Percentiles rank a stretch among this genome's conserved stretches.
These are phyloP conservation scores for Amblyjoppa proteus DNA, from an alignment of 2,888 invertebrate species.

Conservation along the genomic window DNA sequence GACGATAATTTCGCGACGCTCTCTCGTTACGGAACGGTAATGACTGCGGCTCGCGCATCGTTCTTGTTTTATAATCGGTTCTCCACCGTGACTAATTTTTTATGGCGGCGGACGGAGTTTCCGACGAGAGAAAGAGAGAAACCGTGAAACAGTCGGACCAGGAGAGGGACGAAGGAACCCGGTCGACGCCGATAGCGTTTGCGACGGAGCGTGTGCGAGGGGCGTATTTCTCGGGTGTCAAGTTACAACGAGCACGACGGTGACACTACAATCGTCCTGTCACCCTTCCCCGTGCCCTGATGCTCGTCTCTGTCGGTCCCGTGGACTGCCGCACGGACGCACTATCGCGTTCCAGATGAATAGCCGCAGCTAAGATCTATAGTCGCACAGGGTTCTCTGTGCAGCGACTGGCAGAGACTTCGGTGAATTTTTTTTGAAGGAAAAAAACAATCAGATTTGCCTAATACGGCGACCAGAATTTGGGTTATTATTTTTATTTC, in stretches of 20 bases:
- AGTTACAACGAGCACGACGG: slow-evolving; percentile 78
- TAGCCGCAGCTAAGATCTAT: slow-evolving; percentile 2
- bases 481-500: too few relatives aligned
- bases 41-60: slow-evolving; percentile 9
- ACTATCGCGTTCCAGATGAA: not conserved
- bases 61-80: slow-evolving; percentile 75
- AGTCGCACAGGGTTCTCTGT: not conserved
- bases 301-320: slow-evolving; percentile 38
- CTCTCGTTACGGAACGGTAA: slow-evolving; percentile 45
- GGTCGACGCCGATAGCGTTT: slow-evolving; percentile 65
- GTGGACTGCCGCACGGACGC: not conserved
- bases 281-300: slow-evolving; percentile 73
- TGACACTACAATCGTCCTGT: slow-evolving; percentile 80
- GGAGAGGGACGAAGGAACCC: slow-evolving; percentile 58
- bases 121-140: slow-evolving; percentile 7
- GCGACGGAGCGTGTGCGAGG: slow-evolving; percentile 76
- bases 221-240: slow-evolving; percentile 81
- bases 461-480: not conserved
- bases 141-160: slow-evolving; percentile 11
- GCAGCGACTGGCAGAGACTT: not conserved
- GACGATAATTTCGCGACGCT: slow-evolving; percentile 65
- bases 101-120: slow-evolving; percentile 26
- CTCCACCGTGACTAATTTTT: slow-evolving; percentile 77
- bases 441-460: not conserved
- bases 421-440: not conserved